Base-by-base conservation (phyloP, 2,113 vertebrate species). In the Melanotaenia duboulayi region DNA sequence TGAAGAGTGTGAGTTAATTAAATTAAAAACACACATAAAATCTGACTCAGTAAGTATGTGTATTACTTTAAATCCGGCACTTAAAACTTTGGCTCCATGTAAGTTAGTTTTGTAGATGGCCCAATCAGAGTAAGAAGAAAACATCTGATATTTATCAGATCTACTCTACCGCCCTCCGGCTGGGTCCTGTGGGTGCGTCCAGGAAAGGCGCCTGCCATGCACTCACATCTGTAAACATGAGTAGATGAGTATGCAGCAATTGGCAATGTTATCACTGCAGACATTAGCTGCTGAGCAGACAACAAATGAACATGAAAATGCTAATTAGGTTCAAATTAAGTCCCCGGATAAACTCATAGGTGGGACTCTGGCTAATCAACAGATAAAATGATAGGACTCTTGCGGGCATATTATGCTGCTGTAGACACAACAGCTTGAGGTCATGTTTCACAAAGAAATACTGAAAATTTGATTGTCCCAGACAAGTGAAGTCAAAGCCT, bases 141-240 rank as follows among this genome's bases (percentile, higher is more conserved):
- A 59, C 35, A 12, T 59, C 20, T 67, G 61, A 79, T 50, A 25
- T 20, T 23, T 44, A 57, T 66, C 78, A 50, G 48, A 71, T 76
- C 32, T 56, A 25, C 52, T 77, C 51, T 19, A 22, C 75, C 63
- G 42, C 40, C 71, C 56, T 65, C n/a, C 16, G 61, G 61, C 55
- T 61, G 49, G 65, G 39, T 6, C 39, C 64, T 66, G 58, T 76
- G 84, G 83, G 86, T 63, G 78, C 51, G 10, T 73, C 84, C 81
- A 83, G 87, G 87, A 88, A 87, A 84, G 88, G 82, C 81, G 82
- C 78, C 73, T 86, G 78, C 63, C 37, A 22, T 25, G 10, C 72
- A 71, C 72, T 84, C 68, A 78, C 78, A 70, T 88, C 60, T 84
- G 80, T 87, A 90, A 90, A 90, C 86, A 84, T 20, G 67, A 66